Evolutionary conservation across 2,888 invertebrate genomes (phyloP).

Genomic region (Zele albiditarsus): DNA sequence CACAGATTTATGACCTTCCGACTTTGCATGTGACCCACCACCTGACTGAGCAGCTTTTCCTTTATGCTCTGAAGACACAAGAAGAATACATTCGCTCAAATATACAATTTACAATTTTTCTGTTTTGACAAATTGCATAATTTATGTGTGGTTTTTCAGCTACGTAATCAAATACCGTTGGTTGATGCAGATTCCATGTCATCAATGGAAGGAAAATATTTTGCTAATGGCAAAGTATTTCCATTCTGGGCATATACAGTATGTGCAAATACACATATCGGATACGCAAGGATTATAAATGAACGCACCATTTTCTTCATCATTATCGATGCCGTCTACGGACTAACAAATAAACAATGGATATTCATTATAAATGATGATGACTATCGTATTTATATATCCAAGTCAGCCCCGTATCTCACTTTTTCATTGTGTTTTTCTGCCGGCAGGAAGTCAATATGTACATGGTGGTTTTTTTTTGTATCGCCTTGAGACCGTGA

Average conservation of each 20-base stretch:
- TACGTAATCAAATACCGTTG: neutral
- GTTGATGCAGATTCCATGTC: slow-evolving; percentile 14
- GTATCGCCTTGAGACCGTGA: neutral
- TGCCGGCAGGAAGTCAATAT: neutral
- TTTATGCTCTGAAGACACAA: slow-evolving; percentile 56
- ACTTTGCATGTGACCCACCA: slow-evolving; percentile 53
- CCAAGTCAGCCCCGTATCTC: neutral
- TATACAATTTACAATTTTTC: neutral
- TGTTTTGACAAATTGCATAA: neutral
- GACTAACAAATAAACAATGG: neutral
- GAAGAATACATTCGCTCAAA: slow-evolving; percentile 21
- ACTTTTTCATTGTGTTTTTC: neutral
- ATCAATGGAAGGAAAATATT: neutral
- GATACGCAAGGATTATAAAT: neutral
- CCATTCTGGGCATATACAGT: neutral
- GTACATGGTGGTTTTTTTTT: neutral
- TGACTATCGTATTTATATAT: neutral
- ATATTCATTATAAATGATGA: neutral
- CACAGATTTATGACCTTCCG: slow-evolving; percentile 54
- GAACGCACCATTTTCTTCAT: neutral
- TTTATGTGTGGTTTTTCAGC: neutral
- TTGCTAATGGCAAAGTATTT: neutral
- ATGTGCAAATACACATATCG: neutral
- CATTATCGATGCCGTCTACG: neutral
- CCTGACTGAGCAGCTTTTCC: slow-evolving; percentile 57